A percentile compares a stretch with the other conserved stretches of the same genome.
Conservation (phyloP, 2,113 vertebrate genomes). For the Puma concolor region DNA sequence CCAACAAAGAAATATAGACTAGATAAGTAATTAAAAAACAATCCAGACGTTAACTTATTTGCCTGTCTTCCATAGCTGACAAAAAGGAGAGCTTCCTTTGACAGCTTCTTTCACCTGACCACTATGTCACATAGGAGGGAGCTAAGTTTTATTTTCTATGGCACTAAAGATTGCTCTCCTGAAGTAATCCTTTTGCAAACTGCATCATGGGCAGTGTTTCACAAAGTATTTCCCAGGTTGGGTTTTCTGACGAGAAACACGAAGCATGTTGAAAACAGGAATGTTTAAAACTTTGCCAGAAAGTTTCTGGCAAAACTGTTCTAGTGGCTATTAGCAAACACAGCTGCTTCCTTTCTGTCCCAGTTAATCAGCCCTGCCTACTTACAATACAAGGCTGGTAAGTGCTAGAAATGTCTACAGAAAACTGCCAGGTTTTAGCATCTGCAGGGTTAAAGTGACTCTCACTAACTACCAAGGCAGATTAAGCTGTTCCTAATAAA, state of each 20-base stretch:
- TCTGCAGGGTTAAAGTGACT: neutral
- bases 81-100: neutral
- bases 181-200: neutral
- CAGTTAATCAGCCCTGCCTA: neutral
- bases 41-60: neutral
- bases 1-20: neutral
- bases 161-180: neutral
- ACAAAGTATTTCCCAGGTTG: constrained; percentile 53
- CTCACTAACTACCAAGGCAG: neutral
- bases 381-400: neutral
- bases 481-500: neutral
- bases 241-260: constrained; percentile 22
- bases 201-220: neutral
- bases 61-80: neutral
- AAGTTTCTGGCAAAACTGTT: constrained; percentile 49
- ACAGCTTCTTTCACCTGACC: neutral
- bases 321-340: constrained; percentile 21
- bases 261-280: constrained; percentile 23
- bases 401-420: neutral
- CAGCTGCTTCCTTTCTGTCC: constrained; percentile 62
- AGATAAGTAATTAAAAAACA: neutral
- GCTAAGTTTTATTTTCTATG: neutral
- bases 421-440: neutral
- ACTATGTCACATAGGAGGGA: neutral
- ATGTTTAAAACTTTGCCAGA: constrained; percentile 50